These are phyloP conservation scores for Polydrusus tereticollis DNA, from an alignment of 2,888 invertebrate genomes.

Conservation along the genomic window DNA sequence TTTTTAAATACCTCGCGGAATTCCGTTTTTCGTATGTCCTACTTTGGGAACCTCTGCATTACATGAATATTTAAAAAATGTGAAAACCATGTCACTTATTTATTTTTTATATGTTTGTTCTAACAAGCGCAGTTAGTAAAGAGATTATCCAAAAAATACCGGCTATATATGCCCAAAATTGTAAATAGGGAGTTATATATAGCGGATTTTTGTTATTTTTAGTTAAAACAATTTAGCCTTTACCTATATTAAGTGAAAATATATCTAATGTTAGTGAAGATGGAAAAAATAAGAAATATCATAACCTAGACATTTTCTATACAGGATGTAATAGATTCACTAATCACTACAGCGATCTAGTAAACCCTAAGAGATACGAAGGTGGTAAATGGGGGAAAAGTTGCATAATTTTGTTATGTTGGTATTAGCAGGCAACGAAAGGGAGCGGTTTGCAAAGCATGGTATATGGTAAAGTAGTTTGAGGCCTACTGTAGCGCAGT, in stretches of 20 bases:
- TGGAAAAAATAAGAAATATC: not conserved
- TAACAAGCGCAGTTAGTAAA: constrained; percentile 36
- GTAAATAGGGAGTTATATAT: constrained; percentile 37
- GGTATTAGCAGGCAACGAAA: too few species aligned
- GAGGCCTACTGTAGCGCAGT: too few species aligned
- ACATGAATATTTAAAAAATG: not conserved
- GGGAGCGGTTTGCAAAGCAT: too few species aligned
- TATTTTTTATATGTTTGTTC: constrained; percentile 6
- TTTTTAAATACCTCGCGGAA: too few species aligned
- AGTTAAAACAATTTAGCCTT: constrained; percentile 22
- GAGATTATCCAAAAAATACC: constrained; percentile 43
- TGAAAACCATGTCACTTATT: constrained; percentile 7
- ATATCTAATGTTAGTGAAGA: not conserved
- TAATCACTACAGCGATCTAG: too few species aligned
- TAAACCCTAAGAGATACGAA: too few species aligned
- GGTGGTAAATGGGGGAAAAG: too few species aligned
- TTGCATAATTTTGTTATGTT: too few species aligned
- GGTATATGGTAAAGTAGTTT: too few species aligned
- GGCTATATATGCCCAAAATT: constrained; percentile 31
- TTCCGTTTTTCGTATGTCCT: too few species aligned
- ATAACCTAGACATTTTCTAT: too few species aligned
- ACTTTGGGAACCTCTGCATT: not conserved
- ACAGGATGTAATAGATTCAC: too few species aligned
- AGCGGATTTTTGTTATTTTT: constrained; percentile 33
- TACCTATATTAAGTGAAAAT: not conserved